Conservation (phyloP, 1,140 invertebrate genomes). For the Atta cephalotes region DNA sequence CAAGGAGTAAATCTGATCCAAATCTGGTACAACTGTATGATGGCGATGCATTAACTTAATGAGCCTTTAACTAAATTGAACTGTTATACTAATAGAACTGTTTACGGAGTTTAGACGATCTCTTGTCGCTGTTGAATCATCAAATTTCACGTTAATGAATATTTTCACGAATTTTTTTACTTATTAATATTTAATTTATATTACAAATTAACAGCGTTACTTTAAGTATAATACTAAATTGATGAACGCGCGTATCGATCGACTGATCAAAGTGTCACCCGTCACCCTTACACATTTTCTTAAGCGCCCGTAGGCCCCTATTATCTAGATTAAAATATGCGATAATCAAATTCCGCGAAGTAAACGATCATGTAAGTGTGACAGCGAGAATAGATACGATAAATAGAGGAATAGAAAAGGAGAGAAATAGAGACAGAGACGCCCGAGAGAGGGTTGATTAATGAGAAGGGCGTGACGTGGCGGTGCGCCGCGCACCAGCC, state of each 20-base stretch:
- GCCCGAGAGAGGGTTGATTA: slow-evolving; percentile 78
- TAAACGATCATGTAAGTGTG: slow-evolving; percentile 66
- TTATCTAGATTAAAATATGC: slow-evolving; percentile 82
- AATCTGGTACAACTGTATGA: slow-evolving; percentile 54
- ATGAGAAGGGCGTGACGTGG: slow-evolving; percentile 81
- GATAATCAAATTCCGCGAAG: slow-evolving; percentile 80
- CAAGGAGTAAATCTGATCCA: slow-evolving; percentile 40
- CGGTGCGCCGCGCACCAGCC: slow-evolving; percentile 77
- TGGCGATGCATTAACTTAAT: slow-evolving; percentile 62
- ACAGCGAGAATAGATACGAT: slow-evolving; percentile 55
- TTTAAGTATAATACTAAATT: neutral
- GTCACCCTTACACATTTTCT: slow-evolving; percentile 68
- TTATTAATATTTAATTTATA: neutral
- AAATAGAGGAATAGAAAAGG: slow-evolving; percentile 17
- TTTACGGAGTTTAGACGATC: slow-evolving; percentile 3
- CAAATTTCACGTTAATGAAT: neutral
- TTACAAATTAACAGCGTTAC: neutral
- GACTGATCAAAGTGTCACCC: slow-evolving; percentile 66
- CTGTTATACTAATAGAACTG: slow-evolving; percentile 52
- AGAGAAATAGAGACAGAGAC: slow-evolving; percentile 54
- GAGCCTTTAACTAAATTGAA: slow-evolving; percentile 68
- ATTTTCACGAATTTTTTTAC: neutral
- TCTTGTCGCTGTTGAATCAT: neutral
- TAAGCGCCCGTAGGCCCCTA: slow-evolving; percentile 66
- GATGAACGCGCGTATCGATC: neutral